phyloP scores from a whole-genome alignment of 1,140 invertebrate genomes.

The Apis cerana region DNA sequence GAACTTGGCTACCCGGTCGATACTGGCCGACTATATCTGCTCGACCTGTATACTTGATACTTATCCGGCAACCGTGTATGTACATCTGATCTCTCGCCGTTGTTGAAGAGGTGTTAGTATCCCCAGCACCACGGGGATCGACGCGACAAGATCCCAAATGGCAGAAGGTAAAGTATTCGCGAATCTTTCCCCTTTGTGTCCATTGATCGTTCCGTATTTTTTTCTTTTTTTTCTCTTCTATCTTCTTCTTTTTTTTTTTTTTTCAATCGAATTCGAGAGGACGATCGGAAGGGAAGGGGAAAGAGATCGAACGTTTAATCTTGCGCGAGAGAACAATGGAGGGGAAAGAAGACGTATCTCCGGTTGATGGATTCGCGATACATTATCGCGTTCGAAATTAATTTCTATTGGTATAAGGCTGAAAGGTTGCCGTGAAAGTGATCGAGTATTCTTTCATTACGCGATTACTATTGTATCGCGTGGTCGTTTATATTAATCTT shows the following conservation, averaged over 20 bases:
- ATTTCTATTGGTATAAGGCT: conserved; percentile 1
- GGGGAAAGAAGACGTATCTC: too few relatives aligned
- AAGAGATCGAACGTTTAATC: too few relatives aligned
- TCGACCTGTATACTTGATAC: conserved; percentile 79
- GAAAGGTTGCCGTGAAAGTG: background rate
- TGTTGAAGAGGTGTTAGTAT: conserved; percentile 56
- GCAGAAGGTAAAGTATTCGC: conserved; percentile 47
- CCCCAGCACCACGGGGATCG: conserved; percentile 18
- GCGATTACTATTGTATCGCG: conserved; percentile 15
- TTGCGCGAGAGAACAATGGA: too few relatives aligned
- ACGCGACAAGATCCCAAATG: conserved; percentile 20
- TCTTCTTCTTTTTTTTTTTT: too few relatives aligned
- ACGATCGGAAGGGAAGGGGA: too few relatives aligned
- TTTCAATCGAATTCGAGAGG: too few relatives aligned
- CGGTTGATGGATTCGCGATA: background rate
- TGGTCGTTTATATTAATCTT: conserved; percentile 43
- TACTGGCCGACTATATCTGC: conserved; percentile 78
- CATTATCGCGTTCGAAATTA: conserved; percentile 1
- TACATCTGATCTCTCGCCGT: conserved; percentile 56
- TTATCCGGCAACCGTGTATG: conserved; percentile 72
- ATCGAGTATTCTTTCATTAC: conserved; percentile 35
- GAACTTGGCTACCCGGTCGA: conserved; percentile 80
- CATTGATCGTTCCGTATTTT: background rate
- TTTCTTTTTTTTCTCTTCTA: too few relatives aligned
- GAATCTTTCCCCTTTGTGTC: background rate